Percentiles rank a stretch among this genome's conserved stretches.
Conservation (phyloP, 2,797 vertebrate genomes). For the Toxotes lorentzi region DNA sequence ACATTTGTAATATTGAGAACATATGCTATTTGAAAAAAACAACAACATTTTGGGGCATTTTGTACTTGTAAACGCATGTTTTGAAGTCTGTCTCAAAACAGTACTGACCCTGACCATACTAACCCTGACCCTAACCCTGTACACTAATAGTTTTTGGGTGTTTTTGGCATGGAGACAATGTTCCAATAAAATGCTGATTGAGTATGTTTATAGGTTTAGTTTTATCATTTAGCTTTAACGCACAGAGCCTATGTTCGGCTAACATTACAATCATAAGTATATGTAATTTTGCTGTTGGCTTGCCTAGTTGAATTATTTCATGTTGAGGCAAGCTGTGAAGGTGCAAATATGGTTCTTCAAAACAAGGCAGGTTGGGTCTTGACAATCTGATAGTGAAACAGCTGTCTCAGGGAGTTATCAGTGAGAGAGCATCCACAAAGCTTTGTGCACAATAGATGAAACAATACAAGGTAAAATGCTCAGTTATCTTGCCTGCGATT, state of each 20-base stretch:
- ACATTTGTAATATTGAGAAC: not conserved
- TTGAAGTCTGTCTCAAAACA: not conserved
- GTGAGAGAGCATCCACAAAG: not conserved
- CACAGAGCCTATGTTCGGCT: no score
- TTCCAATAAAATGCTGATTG: no score
- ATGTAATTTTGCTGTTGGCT: no score
- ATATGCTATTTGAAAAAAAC: not conserved
- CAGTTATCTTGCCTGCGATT: not conserved
- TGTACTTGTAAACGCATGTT: not conserved
- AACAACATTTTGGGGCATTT: not conserved
- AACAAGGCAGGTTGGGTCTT: not conserved
- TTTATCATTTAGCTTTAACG: no score
- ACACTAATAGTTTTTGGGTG: not conserved
- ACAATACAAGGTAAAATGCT: not conserved
- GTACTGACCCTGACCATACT: no score
- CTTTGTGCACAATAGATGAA: not conserved
- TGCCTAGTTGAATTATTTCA: no score
- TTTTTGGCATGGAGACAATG: no score
- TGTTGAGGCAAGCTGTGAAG: no score
- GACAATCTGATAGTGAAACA: slow-evolving; percentile 21
- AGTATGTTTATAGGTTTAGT: no score
- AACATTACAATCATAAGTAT: no score
- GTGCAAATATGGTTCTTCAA: not conserved
- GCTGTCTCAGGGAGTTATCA: not conserved
- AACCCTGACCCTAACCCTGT: no score